Conservation (phyloP, 2,113 vertebrate genomes). For the Peucedramus taeniatus region DNA sequence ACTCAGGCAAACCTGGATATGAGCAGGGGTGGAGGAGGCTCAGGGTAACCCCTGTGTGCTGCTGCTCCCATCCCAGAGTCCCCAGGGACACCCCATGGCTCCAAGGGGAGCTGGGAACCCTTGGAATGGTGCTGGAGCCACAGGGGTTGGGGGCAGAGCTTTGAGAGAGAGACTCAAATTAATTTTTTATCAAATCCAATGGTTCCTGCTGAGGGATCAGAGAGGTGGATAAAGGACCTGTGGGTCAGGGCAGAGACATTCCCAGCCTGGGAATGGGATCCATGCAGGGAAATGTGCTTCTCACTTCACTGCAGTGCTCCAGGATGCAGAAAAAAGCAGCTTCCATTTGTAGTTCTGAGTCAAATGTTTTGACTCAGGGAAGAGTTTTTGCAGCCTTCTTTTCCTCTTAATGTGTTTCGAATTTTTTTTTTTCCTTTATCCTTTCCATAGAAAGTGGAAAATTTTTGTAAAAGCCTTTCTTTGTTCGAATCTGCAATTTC, state of each 20-base stretch:
- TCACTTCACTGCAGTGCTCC: background rate
- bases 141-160: background rate
- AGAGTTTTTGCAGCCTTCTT: background rate
- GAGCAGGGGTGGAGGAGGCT: background rate
- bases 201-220: background rate
- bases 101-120: background rate
- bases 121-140: accelerated
- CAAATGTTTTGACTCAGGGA: background rate
- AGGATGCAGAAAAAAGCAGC: background rate
- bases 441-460: background rate
- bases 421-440: background rate
- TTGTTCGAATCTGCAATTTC: background rate
- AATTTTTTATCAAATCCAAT: background rate
- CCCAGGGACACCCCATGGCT: accelerated
- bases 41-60: accelerated
- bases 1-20: accelerated
- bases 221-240: background rate
- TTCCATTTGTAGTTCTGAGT: background rate
- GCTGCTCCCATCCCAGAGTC: background rate
- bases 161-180: background rate
- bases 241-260: background rate
- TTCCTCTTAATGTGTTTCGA: background rate
- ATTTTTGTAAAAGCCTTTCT: background rate
- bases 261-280: background rate
- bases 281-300: background rate